phyloP scores from a whole-genome alignment of 2,113 vertebrate species.

The Pavo muticus region DNA sequence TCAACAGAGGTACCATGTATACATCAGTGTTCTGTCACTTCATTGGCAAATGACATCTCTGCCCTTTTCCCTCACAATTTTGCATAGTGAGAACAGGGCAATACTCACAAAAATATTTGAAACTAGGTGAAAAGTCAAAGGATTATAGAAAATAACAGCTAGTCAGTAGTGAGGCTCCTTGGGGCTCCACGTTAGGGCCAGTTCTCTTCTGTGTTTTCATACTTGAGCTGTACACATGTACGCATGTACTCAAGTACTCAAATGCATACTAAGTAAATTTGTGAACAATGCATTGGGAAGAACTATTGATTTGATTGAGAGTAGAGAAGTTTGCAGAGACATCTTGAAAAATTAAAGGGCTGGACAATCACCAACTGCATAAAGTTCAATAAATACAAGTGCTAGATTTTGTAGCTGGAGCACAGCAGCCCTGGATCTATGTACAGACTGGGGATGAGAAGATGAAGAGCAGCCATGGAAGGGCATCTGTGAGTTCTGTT shows the following conservation, averaged over 20 bases:
- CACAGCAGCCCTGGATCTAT: not conserved
- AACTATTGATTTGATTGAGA: not conserved
- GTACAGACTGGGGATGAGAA: not conserved
- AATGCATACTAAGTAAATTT: not conserved
- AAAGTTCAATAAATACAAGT: not conserved
- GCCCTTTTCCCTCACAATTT: not conserved
- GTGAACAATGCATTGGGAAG: not conserved
- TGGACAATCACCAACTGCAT: not conserved
- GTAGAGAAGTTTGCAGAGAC: not conserved
- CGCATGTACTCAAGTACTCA: not conserved
- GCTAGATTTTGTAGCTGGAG: not conserved
- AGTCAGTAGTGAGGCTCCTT: not conserved
- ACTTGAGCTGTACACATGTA: not conserved
- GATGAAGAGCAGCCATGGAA: not conserved
- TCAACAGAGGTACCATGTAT: not conserved
- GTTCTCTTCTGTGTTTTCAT: not conserved
- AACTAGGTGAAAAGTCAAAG: not conserved
- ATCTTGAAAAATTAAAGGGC: not conserved
- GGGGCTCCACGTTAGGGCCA: not conserved
- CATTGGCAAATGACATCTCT: not conserved
- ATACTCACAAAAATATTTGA: not conserved
- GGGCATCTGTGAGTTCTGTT: not conserved
- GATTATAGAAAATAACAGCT: not conserved
- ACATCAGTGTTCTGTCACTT: no score
- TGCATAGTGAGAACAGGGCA: not conserved